Conservation (phyloP, 1,140 invertebrate genomes). For the Drosophila athabasca region DNA sequence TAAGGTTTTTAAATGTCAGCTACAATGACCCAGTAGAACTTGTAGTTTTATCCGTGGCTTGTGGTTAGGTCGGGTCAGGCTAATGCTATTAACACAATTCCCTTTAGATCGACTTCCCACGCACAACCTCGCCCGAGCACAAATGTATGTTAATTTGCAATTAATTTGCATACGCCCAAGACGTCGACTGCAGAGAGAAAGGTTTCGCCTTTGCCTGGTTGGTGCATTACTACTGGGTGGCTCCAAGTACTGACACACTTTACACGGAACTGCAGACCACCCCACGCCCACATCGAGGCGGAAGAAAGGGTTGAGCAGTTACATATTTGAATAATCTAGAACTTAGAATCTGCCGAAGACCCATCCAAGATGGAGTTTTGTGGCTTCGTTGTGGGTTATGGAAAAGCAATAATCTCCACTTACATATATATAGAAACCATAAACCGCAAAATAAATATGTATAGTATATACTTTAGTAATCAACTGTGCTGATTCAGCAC, state of each 20-base stretch:
- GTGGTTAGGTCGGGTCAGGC: not conserved
- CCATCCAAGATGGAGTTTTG: conserved; percentile 39
- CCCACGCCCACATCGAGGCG: too few relatives aligned
- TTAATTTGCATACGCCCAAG: conserved; percentile 43
- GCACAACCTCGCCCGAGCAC: not conserved
- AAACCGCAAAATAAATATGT: too few relatives aligned
- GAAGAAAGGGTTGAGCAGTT: too few relatives aligned
- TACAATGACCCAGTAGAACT: not conserved
- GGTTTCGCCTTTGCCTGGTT: not conserved
- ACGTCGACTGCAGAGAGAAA: too few relatives aligned
- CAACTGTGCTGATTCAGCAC: too few relatives aligned
- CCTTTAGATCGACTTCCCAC: conserved; percentile 22
- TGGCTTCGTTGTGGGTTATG: conserved; percentile 39
- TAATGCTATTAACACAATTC: conserved; percentile 47
- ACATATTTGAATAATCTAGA: too few relatives aligned
- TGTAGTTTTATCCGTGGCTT: too few relatives aligned
- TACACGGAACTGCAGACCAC: conserved; percentile 6
- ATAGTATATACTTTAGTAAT: too few relatives aligned
- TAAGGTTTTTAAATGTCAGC: too few relatives aligned
- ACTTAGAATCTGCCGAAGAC: conserved; percentile 22
- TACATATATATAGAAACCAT: too few relatives aligned
- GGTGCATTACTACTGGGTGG: too few relatives aligned
- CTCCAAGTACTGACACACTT: conserved; percentile 41
- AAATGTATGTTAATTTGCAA: conserved; percentile 53
- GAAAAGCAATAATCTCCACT: conserved; percentile 11